Evolutionary conservation across 2,888 invertebrate species (phyloP), one percentile per base, ranked within the genome.

Genomic region (Eudasyphora cyanicolor): DNA sequence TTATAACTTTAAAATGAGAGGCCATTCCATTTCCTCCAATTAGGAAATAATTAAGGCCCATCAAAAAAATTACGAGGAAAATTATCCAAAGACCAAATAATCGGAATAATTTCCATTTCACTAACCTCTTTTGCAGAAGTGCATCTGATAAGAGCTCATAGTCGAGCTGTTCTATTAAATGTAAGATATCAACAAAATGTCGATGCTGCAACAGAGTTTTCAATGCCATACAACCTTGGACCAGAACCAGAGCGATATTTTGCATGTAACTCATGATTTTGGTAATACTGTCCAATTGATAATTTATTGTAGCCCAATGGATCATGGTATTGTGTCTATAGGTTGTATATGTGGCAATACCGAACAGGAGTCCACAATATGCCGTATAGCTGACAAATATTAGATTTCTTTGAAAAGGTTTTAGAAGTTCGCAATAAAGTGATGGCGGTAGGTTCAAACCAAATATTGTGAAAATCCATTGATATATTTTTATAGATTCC

Each of bases 241-340:
- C 2, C 0, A 42, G 1, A 42, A 19, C 64, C 17, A 75, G 10
- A n/a, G 1, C 14, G 3, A 10, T 8, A 51, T 79, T 82, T 29
- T 74, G 78, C 17, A 42, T 32, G 19, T 78, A 64, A 35, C 49
- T 54, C 5, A 74, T 17, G 1, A 49, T 45, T 49, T 35, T 32
- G 0, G 78, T 82, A 0, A 82, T 24, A n/a, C 17, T 10, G 19
- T 78, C 82, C 14, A 82, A 29, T 1, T 24, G 12, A 60, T 29
- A 17, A 7, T 12, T 0, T 0, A 27, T 17, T 0, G 29, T 4
- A 4, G 10, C 0, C 8, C 5, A 0, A 8, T 29, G 21, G 2
- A 74, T n/a, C 2, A 42, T 1, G 2, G 7, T 1, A 57, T 27
- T 74, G 12, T 74, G 73, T 2, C n/a, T n/a, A 21, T 42, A 1